Evolutionary conservation across 1,140 invertebrate species (phyloP).

Genomic region (Drosophila nigromelanica): DNA sequence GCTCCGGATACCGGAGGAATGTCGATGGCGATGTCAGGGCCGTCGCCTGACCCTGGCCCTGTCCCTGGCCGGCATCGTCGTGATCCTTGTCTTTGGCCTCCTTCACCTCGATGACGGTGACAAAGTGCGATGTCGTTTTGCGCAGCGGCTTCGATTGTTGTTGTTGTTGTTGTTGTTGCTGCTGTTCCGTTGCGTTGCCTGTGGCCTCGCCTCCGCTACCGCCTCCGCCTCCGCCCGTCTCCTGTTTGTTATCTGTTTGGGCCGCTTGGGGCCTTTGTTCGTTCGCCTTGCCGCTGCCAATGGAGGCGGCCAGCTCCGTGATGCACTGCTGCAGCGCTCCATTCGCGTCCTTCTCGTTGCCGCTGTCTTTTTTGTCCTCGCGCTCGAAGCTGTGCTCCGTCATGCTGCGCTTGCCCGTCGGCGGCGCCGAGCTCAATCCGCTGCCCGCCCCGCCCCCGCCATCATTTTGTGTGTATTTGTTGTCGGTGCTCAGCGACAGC

Average conservation of each 20-base stretch:
- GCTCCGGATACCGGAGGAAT: constrained; percentile 56
- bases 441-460: constrained; percentile 29
- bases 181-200: background rate
- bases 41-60: background rate
- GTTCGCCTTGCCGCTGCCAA: constrained; percentile 58
- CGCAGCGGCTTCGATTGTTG: constrained; percentile 37
- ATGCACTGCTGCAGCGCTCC: constrained; percentile 86
- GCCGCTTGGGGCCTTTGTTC: constrained; percentile 46
- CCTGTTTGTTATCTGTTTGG: constrained; percentile 9
- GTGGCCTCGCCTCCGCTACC: background rate
- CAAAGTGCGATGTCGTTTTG: constrained; percentile 89
- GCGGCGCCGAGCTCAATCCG: constrained; percentile 57
- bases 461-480: constrained; percentile 68
- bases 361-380: constrained; percentile 77
- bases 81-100: constrained; percentile 83
- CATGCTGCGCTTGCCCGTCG: constrained; percentile 50
- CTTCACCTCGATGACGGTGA: constrained; percentile 95
- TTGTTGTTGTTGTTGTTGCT: background rate
- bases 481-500: constrained; percentile 78
- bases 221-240: constrained; percentile 8
- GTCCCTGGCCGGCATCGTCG: constrained; percentile 32
- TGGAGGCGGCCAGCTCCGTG: constrained; percentile 87
- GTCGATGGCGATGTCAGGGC: constrained; percentile 57
- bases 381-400: constrained; percentile 72
- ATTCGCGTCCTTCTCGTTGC: constrained; percentile 79